Percentiles rank a stretch among this genome's conserved stretches.
Conservation (phyloP, 2,113 vertebrate genomes). For the Baryphthengus martii region DNA sequence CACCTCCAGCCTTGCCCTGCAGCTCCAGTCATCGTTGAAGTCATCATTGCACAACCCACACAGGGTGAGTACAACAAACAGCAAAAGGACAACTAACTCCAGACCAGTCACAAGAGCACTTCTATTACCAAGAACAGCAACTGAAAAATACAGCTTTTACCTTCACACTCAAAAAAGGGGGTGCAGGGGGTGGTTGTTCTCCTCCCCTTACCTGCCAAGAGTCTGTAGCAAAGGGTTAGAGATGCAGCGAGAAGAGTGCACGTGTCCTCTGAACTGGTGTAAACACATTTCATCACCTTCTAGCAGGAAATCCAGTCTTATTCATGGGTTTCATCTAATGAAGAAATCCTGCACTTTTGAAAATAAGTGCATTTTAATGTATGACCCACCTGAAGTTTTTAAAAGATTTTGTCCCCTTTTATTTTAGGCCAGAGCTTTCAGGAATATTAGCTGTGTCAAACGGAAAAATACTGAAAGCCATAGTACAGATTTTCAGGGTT, state of each 20-base stretch:
- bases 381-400: neutral
- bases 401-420: neutral
- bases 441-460: neutral
- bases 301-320: neutral
- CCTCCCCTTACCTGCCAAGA: neutral
- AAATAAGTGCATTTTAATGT: neutral
- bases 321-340: neutral
- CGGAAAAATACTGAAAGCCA: neutral
- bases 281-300: neutral
- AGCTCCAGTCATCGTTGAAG: neutral
- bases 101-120: neutral
- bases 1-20: neutral
- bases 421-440: neutral
- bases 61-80: neutral
- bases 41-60: accelerated
- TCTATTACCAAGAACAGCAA: neutral
- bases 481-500: neutral
- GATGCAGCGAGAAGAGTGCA: neutral
- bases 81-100: neutral
- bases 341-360: neutral
- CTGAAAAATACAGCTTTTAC: neutral
- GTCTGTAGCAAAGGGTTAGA: neutral
- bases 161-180: neutral
- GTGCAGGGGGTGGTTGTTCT: neutral
- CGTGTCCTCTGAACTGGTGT: neutral